Evolutionary conservation across 53 echinoderm and acorn worm species (phyloP), one percentile per base, ranked within the genome.

Genomic region (Zoroaster sp.): DNA sequence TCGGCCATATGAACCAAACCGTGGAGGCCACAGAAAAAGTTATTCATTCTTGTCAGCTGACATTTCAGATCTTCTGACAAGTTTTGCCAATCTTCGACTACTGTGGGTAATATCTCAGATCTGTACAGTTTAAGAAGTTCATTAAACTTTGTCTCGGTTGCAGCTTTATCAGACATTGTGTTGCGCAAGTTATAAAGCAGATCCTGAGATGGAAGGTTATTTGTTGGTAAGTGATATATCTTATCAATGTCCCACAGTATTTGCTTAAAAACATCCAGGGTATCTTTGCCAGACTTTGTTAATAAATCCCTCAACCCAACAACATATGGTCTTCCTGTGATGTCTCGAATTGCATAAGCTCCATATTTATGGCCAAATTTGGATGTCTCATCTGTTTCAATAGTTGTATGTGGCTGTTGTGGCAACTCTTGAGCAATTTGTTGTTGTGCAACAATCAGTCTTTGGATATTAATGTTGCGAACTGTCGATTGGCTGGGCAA

Each of bases 21-120:
- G 44, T 92, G 92, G 2, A 92, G 66, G 20, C 92, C 92, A 80
- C 88, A 92, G 66, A 87, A 88, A 35, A 92, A 92, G 51, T 88
- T 87, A 55, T 92, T 92, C 40, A 88, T 44, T 15, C 89, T 54
- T 41, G 77, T 45, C 36, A 91, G 52, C 46, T 89, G 68, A 79
- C 9, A 5, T 78, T 89, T 38, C 49, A 79, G 55, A 14, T 87
- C 77, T 37, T 78, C 32, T 17, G 78, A 7, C 5, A 80, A 47
- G 28, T 89, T 18, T 21, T 66, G n/a, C n/a, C n/a, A n/a, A n/a
- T n/a, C n/a, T n/a, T n/a, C n/a, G n/a, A n/a, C n/a, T n/a, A n/a
- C n/a, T n/a, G n/a, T n/a, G n/a, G n/a, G n/a, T n/a, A n/a, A n/a
- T n/a, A n/a, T n/a, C n/a, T n/a, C n/a, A n/a, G n/a, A n/a, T n/a